Conservation (phyloP, 1,140 invertebrate species). For the Drosophila novamexicana region DNA sequence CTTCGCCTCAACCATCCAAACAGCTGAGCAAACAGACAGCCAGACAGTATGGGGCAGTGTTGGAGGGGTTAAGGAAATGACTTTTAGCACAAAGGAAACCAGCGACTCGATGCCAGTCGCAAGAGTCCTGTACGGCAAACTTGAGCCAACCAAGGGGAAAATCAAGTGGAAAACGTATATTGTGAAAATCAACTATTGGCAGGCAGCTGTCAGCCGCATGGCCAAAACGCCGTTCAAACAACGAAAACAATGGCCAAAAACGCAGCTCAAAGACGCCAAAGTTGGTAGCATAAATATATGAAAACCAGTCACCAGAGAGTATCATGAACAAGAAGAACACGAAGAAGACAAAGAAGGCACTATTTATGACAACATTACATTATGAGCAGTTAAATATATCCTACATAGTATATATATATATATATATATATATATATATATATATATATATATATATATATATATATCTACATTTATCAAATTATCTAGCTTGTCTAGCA, state of each 20-base stretch:
- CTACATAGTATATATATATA: not conserved
- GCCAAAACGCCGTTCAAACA: slow-evolving; percentile 62
- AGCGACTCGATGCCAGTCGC: slow-evolving; percentile 10
- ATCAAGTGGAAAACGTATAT: slow-evolving; percentile 75
- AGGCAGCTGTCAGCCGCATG: slow-evolving; percentile 77
- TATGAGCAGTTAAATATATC: slow-evolving; percentile 57
- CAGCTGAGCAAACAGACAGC: not conserved
- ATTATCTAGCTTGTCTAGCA: slow-evolving; percentile 23
- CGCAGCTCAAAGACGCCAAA: slow-evolving; percentile 47
- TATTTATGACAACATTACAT: slow-evolving; percentile 79
- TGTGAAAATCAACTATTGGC: slow-evolving; percentile 79
- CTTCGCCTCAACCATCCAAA: not conserved
- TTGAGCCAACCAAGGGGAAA: slow-evolving; percentile 62
- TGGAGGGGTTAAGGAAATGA: not conserved
- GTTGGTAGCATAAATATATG: slow-evolving; percentile 54
- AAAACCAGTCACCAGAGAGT: slow-evolving; percentile 25
- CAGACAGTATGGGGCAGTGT: not conserved
- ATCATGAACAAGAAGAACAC: not conserved
- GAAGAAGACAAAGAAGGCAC: not conserved
- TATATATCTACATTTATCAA: not conserved
- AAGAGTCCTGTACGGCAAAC: slow-evolving; percentile 17
- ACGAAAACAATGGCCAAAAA: slow-evolving; percentile 68
- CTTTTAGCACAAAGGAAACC: slow-evolving; percentile 9
- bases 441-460: not conserved
- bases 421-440: not conserved